Evolutionary conservation across 1,140 invertebrate species (phyloP).

Genomic region (Wasmannia auropunctata): DNA sequence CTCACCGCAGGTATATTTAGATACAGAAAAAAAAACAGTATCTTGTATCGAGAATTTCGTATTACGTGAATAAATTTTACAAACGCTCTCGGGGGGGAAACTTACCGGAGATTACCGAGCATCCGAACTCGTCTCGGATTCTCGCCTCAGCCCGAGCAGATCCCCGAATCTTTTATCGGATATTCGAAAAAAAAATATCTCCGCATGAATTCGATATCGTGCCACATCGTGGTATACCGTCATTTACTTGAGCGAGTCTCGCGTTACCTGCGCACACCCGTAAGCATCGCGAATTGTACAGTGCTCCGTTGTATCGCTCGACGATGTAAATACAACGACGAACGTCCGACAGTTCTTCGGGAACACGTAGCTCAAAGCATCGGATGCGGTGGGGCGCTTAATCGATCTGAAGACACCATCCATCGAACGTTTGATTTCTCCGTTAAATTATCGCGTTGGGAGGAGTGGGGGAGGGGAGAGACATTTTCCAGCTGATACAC

Average conservation of each 20-base stretch:
- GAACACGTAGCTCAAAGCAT: slow-evolving; percentile 45
- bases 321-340: slow-evolving; percentile 54
- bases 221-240: background rate
- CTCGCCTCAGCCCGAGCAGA: background rate
- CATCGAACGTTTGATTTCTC: background rate
- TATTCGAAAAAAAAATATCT: background rate
- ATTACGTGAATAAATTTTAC: background rate
- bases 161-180: background rate
- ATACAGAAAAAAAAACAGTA: background rate
- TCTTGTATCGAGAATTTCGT: background rate
- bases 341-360: slow-evolving; percentile 48
- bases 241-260: slow-evolving; percentile 5
- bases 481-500: background rate
- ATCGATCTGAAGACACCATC: background rate
- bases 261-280: slow-evolving; percentile 32
- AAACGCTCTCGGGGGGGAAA: background rate
- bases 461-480: no score
- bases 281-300: slow-evolving; percentile 28
- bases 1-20: background rate
- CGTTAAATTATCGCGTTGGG: background rate
- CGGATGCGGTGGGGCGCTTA: slow-evolving; percentile 19
- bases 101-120: background rate
- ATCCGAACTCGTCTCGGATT: background rate
- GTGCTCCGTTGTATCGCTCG: slow-evolving; percentile 39
- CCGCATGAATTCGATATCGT: slow-evolving; percentile 5